Conservation (phyloP, 2,797 vertebrate species). For the Sebastes trivittatus region DNA sequence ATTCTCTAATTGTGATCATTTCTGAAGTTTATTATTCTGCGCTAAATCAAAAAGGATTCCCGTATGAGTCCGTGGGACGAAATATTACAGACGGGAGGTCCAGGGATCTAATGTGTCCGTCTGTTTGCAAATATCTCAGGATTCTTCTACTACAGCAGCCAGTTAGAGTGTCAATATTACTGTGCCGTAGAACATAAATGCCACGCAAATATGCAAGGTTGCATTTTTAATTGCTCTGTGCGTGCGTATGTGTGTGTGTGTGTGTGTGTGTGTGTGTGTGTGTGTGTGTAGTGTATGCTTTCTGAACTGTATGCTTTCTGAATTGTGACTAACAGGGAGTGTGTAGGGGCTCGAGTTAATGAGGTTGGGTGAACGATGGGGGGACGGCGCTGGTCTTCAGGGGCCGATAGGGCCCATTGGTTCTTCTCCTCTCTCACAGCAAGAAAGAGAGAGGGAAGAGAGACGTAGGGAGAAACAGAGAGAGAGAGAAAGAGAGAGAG, state of each 20-base stretch:
- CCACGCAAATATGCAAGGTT: slow-evolving; percentile 53
- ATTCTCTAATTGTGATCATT: slow-evolving; percentile 13
- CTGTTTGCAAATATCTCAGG: neutral
- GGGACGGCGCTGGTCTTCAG: slow-evolving; percentile 56
- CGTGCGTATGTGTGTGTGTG: neutral
- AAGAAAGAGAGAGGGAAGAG: slow-evolving; percentile 14
- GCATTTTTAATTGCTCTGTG: slow-evolving; percentile 56
- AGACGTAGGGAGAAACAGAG: neutral
- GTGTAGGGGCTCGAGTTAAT: slow-evolving; percentile 71
- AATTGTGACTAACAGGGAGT: slow-evolving; percentile 78
- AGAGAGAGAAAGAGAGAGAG: neutral
- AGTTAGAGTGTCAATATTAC: neutral
- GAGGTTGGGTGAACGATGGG: slow-evolving; percentile 65
- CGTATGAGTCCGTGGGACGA: neutral
- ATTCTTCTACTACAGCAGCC: slow-evolving; percentile 1
- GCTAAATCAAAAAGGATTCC: slow-evolving; percentile 11
- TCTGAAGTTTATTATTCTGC: slow-evolving; percentile 12
- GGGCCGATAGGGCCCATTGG: slow-evolving; percentile 70
- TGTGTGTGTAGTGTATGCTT: slow-evolving; percentile 11
- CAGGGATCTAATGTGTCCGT: neutral
- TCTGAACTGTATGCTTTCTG: slow-evolving; percentile 73
- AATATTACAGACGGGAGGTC: neutral
- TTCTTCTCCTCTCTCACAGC: slow-evolving; percentile 58
- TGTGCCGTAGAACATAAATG: slow-evolving; percentile 39
- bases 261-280: slow-evolving; percentile 4